Evolutionary conservation across 2,797 vertebrate species (phyloP).

Genomic region (Sebastes ruberrimus): DNA sequence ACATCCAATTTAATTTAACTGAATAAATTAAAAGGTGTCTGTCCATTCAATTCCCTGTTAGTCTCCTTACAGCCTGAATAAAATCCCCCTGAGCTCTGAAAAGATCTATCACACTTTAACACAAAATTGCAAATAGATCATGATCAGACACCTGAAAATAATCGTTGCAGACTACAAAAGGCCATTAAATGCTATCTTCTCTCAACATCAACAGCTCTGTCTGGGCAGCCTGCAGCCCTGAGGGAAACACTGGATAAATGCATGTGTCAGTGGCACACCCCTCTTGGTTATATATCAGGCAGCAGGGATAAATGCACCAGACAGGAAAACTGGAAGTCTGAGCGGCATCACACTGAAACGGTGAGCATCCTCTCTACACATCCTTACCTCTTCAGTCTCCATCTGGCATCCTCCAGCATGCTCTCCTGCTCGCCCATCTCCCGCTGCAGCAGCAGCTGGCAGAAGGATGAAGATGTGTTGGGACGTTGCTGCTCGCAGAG

Average conservation of each 20-base stretch:
- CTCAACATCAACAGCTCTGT: neutral
- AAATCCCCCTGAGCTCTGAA: neutral
- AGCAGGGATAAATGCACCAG: slow-evolving; percentile 45
- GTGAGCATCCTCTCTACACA: neutral
- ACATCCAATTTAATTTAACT: neutral
- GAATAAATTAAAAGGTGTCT: neutral
- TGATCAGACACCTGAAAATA: neutral
- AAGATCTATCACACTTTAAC: neutral
- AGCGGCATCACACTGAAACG: slow-evolving; percentile 5
- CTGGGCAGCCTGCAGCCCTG: neutral
- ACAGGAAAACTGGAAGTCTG: slow-evolving; percentile 28
- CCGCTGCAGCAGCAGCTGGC: slow-evolving; percentile 68
- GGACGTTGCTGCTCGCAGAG: slow-evolving; percentile 27
- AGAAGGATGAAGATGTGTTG: slow-evolving; percentile 29
- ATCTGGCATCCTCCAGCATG: slow-evolving; percentile 72
- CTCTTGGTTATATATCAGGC: slow-evolving; percentile 23
- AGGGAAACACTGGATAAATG: neutral
- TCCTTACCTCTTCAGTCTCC: slow-evolving; percentile 79
- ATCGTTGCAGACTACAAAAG: neutral
- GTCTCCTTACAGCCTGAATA: neutral
- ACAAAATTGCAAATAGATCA: neutral
- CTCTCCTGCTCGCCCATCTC: slow-evolving; percentile 48
- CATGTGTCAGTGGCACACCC: slow-evolving; percentile 38
- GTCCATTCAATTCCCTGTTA: neutral
- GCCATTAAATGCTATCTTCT: neutral